Base-by-base conservation (phyloP, 2,888 invertebrate genomes). In the Crematogaster levior region DNA sequence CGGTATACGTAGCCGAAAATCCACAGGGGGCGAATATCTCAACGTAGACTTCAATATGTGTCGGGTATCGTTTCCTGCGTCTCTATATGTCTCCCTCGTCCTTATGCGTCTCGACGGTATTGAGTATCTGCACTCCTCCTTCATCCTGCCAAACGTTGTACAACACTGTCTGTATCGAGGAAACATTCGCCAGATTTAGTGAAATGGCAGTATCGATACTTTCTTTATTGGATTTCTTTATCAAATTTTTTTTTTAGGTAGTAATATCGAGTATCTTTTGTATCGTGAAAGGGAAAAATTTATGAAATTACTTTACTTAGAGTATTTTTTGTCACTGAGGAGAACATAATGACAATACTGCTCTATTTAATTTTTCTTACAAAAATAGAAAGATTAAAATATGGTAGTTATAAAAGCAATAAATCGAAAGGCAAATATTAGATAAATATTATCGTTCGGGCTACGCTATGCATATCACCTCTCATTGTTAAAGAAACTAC, bases 1-100 rank as follows among this genome's bases (percentile, higher is more conserved):
- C 48, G 15, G 12, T 72, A 85, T 81, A 84, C 86, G 79, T 48
- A 81, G 81, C 70, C 73, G 46, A 81, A 85, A 80, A 85, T 83
- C 85, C 81, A 80, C 48, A 66, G 63, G 84, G 87, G 82, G 34
- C 77, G 65, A 75, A 53, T 70, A 70, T 63, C 56, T 79, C 72
- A 43, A 18, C 27, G 48, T 43, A 53, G 60, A 82, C 88, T 79
- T 82, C 68, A 81, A 87, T 86, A 83, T 81, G 66, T 63, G 53
- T 34, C 56, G 66, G 37, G 60, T 4, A 18, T 21, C 75, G 75
- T 65, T 53, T 34, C 10, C 48, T n/a, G 24, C 34, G 15, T 46
- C 21, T 34, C 63, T 63, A n/a, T 58, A 30, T 15, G 21, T 21
- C 30, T 9, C n/a, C 30, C 37, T 21, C n/a, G 46, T 34, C 15